These are phyloP conservation scores for Cryptus armator DNA, from an alignment of 2,888 invertebrate genomes.

Conservation along the genomic window DNA sequence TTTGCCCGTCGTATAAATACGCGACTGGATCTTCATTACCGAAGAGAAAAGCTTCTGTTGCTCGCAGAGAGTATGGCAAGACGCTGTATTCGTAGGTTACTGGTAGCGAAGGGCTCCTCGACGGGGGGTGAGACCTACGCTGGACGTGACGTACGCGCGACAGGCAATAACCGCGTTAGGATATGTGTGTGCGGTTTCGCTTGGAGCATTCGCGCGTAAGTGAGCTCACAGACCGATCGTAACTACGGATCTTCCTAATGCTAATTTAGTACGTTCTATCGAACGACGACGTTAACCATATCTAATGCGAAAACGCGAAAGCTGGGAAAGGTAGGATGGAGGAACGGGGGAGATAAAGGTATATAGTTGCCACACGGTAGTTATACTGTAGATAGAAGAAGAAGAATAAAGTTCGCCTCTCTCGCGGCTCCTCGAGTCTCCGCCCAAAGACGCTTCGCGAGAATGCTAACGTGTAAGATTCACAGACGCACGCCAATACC, in stretches of 20 bases:
- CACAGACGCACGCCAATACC: conserved; percentile 65
- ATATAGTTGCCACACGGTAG: background rate
- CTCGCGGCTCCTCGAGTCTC: conserved; percentile 41
- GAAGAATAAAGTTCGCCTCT: conserved; percentile 55
- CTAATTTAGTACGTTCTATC: conserved; percentile 81
- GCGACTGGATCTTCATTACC: conserved; percentile 78
- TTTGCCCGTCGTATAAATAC: conserved; percentile 78
- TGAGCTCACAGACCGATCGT: conserved; percentile 69
- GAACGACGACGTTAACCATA: conserved; percentile 77
- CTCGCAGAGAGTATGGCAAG: conserved; percentile 26
- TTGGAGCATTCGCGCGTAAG: conserved; percentile 61
- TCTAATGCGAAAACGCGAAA: conserved; percentile 76
- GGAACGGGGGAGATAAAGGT: conserved; percentile 18
- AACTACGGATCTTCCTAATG: conserved; percentile 82
- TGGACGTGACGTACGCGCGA: conserved; percentile 72
- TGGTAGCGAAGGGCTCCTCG: conserved; percentile 28
- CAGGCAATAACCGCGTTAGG: conserved; percentile 73
- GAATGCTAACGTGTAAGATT: conserved; percentile 63
- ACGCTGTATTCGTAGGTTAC: conserved; percentile 30
- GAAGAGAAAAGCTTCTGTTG: conserved; percentile 56
- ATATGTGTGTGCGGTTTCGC: conserved; percentile 53
- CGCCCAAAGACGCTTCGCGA: conserved; percentile 37
- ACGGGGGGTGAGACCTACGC: conserved; percentile 33
- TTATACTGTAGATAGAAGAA: conserved; percentile 30
- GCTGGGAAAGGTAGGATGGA: conserved; percentile 67